Evolutionary conservation across 1,140 invertebrate genomes (phyloP), one percentile per base, ranked within the genome.

Genomic region (Zeugodacus cucurbitae): DNA sequence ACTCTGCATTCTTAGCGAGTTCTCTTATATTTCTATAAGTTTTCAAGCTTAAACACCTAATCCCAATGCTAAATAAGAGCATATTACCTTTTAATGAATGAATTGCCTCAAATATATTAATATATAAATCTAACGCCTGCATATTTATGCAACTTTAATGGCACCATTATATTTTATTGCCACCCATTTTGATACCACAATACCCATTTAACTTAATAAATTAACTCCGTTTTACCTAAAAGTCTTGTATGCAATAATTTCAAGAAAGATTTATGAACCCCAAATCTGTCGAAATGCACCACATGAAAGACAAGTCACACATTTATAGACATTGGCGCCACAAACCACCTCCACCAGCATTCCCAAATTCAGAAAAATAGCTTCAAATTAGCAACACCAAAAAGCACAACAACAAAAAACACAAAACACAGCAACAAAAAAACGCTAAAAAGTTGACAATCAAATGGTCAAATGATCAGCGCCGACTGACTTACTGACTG

Each of bases 301-400:
- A 82, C 26, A 82, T 44, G 48, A 82, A 48, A 10, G n/a, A 41
- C 10, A 10, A 48, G 44, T 48, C 41, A 34, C 74, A 14, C 74
- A 29, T 54, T 82, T 82, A 44, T 54, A 82, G 48, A 48, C 74
- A 48, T 82, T 82, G 74, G 74, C 74, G 74, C 74, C 74, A 82
- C 22, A 41, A 82, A 26, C 41, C 74, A 82, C n/a, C 74, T 11
- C 58, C 58, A 62, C 11, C 34, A 34, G 34, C 74, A 29, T 26
- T 26, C 41, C 7, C 1, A 82, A 82, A 29, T 22, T 54, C n/a
- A n/a, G 74, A 10, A 82, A 82, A 48, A 82, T 48, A 82, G 41
- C 74, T 48, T 26, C 37, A 82, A 82, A 82, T 26, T n/a, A 82
- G 74, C 41, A 54, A 37, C 41, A 22, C 0, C 22, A 29, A 82